Evolutionary conservation across 2,888 invertebrate species (phyloP).

Genomic region (Phortica okadai): DNA sequence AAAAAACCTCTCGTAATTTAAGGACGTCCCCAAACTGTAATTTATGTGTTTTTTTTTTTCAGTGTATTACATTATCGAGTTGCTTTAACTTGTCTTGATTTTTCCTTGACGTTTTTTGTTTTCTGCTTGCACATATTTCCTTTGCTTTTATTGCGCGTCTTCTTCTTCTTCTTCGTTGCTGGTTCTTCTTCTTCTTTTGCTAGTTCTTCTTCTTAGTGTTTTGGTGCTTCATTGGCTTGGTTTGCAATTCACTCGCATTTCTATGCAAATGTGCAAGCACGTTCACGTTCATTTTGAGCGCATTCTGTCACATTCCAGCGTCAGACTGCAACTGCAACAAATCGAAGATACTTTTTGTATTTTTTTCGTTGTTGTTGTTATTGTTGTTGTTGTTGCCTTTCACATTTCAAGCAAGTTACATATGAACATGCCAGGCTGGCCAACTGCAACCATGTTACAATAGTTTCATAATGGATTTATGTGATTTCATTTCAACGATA

Average conservation of each 20-base stretch:
- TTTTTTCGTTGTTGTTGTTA: not conserved
- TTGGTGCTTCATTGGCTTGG: not conserved
- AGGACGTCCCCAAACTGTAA: no score
- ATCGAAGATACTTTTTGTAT: not conserved
- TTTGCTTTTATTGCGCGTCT: not conserved
- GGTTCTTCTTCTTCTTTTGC: not conserved
- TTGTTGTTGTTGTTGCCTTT: not conserved
- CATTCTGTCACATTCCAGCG: constrained; percentile 1
- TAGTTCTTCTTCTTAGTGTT: not conserved
- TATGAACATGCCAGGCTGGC: not conserved
- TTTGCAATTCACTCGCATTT: constrained; percentile 4
- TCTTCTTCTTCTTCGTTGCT: not conserved
- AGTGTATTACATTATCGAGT: no score
- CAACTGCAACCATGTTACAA: not conserved
- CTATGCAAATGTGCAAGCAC: constrained; percentile 32
- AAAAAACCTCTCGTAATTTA: no score
- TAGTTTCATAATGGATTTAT: constrained; percentile 26
- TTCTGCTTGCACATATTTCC: not conserved
- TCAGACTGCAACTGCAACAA: not conserved
- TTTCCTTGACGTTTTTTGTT: no score
- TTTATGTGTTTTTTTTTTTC: no score
- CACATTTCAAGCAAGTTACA: no score
- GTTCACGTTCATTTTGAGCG: constrained; percentile 10
- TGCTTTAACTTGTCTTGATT: no score
- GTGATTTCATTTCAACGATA: constrained; percentile 15